Evolutionary conservation across 2,797 vertebrate genomes (phyloP), one percentile per base, ranked within the genome.

Genomic region (Cygnus olor): DNA sequence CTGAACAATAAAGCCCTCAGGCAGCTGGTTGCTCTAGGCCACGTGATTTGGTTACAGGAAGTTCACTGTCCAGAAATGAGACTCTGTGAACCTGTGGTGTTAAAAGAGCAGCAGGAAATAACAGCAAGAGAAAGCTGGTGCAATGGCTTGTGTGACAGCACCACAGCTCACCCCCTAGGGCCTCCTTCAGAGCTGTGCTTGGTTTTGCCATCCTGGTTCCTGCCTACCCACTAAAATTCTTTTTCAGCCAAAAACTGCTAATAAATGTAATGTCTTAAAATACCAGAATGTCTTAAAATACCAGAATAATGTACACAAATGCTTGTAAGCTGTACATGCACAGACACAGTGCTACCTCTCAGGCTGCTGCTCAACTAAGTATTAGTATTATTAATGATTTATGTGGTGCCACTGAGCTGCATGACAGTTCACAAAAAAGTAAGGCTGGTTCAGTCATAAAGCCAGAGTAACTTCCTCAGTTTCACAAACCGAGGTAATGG

Each of bases 191-290:
- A 78, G 57, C 61, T 42, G 34, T 0, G 0, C 47, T 87, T 64
- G 53, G 10, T 60, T 89, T 90, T 93, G 57, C 57, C 87, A 71
- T 64, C 16, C 22, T 22, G 10, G n/a, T 83, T 89, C 84, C 69
- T 85, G 85, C 65, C 74, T 72, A 76, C 61, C 18, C 19, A 1
- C 28, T 81, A 72, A 91, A 90, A 79, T 11, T 36, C 0, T 0
- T 71, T 85, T 95, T 80, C 49, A 89, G 58, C 76, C 81, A 87
- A 90, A 91, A 91, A 4, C 14, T 88, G n/a, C 56, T 80, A 90
- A 92, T 82, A 95, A 93, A 92, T 61, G 22, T 71, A 83, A 93
- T 90, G 71, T 61, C 79, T 82, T 90, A 91, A 94, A 95, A 94
- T 65, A 85, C 53, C 72, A 90, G 34, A 87, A 93, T 90, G 71